Base-by-base conservation (phyloP, 2,797 vertebrate genomes). In the Gorsachius magnificus region DNA sequence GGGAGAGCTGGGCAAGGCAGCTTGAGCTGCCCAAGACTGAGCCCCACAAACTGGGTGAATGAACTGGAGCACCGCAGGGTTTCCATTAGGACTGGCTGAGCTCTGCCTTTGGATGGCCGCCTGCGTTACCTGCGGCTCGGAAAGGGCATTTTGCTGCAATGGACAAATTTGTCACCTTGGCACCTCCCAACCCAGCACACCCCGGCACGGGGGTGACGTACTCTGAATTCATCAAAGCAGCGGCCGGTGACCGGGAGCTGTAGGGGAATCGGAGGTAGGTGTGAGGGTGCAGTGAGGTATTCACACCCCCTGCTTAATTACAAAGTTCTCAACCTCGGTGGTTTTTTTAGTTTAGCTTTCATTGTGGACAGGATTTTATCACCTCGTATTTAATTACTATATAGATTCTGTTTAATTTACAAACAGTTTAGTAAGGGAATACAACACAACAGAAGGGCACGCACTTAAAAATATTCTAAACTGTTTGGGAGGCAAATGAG, bases 51-150 rank as follows among this genome's bases (percentile, higher is more conserved):
- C 2, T 1, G 26, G 6, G 33, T 13, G 19, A 18, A 21, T 1
- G 45, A 43, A 53, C 69, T 33, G 31, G 38, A 35, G 35, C 3
- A 22, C 53, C 50, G 36, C 14, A 5, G 50, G 31, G 35, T 46
- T 26, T 56, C 26, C 19, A 4, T 29, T 4, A 20, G 61, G 31
- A 18, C 19, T 4, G 22, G 60, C 50, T 14, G 5, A 54, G 43
- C 61, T 65, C 22, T 78, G 83, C 38, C 38, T 76, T 31, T 36
- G 28, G 35, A 13, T 22, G 6, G 35, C 60, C 54, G 60, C 18
- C 74, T 11, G 15, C 3, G 2, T 43, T 25, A 10, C 1, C 0
- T 12, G 48, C 2, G 16, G 54, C 61, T 80, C 69, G 1, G 1
- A 12, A 25, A 36, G 19, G 3, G 21, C 41, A 2, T 5, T 48